A percentile compares a stretch with the other conserved stretches of the same genome.
Evolutionary conservation across 2,113 vertebrate genomes (phyloP).

Genomic region (Lathamus discolor): DNA sequence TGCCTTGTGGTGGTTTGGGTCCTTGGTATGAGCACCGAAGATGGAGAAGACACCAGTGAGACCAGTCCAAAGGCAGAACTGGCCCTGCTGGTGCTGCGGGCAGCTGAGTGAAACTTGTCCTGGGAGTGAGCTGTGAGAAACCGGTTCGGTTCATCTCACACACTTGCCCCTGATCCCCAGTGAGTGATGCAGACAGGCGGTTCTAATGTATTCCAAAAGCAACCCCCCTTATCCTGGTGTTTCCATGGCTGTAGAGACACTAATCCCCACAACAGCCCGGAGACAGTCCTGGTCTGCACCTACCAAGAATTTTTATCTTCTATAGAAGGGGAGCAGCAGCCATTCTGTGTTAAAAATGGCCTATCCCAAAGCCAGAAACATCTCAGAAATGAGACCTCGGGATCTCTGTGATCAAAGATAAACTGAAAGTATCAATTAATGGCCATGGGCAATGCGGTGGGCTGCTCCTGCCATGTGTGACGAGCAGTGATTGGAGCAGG

Average conservation of each 20-base stretch:
- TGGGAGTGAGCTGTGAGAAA: background rate
- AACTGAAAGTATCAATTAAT: background rate
- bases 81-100: background rate
- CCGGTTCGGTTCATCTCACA: fast-evolving
- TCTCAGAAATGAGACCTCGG: background rate
- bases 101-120: background rate
- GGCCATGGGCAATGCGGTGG: background rate
- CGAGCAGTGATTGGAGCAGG: background rate
- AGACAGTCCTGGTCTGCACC: background rate
- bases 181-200: background rate
- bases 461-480: fast-evolving
- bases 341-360: background rate
- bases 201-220: background rate
- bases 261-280: background rate
- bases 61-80: background rate
- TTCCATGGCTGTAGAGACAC: background rate
- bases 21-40: fast-evolving
- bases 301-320: background rate
- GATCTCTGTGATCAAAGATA: background rate
- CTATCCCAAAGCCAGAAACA: background rate
- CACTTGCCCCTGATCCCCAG: background rate
- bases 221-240: background rate
- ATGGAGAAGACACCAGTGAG: fast-evolving
- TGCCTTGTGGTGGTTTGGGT: background rate
- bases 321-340: background rate